Base-by-base conservation (phyloP, 2,797 vertebrate species). In the Dendrocincla fuliginosa region DNA sequence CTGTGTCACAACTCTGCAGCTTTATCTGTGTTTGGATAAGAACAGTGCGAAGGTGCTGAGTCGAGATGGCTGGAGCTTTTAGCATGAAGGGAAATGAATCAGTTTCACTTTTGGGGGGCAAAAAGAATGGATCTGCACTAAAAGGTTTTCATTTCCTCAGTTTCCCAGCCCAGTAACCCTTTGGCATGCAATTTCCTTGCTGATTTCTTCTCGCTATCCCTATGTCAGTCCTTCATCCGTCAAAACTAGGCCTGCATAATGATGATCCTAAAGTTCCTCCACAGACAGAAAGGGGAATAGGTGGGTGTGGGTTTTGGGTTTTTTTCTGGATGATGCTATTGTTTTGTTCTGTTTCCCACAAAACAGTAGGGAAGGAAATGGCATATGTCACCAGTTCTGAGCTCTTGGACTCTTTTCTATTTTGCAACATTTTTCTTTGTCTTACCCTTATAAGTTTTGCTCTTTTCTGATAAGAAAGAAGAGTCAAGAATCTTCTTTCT, bases 1-100 rank as follows among this genome's bases (percentile, higher is more conserved):
- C 22, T 2, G 1, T 60, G 27, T 46, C 60, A 53, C 47, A 57
- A 37, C 65, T 80, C 75, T 87, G 86, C 49, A 79, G 75, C 17
- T 82, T 73, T 73, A 33, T 84, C 88, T 79, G 47, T 90, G 78
- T 93, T 89, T 94, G 69, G 30, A 50, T 87, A 77, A 73, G 71
- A 80, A 35, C 17, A 61, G 52, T 8, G 27, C 56, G 75, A 95
- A 90, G 46, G 47, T 93, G 84, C 81, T 90, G 90, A 90, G 52
- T 57, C 82, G 77, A 71, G 63, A 49, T 79, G 27, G 89, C 75
- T 91, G 64, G 39, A 84, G 44, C 56, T 71, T 93, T 78, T 63
- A 81, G 22, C 25, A 35, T 9, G 37, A 32, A 63, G 35, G 27
- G 46, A 84, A 86, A 61, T 49, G 0, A 47, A 89, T 78, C n/a